phyloP scores from a whole-genome alignment of 2,797 vertebrate genomes.

The Menidia menidia region DNA sequence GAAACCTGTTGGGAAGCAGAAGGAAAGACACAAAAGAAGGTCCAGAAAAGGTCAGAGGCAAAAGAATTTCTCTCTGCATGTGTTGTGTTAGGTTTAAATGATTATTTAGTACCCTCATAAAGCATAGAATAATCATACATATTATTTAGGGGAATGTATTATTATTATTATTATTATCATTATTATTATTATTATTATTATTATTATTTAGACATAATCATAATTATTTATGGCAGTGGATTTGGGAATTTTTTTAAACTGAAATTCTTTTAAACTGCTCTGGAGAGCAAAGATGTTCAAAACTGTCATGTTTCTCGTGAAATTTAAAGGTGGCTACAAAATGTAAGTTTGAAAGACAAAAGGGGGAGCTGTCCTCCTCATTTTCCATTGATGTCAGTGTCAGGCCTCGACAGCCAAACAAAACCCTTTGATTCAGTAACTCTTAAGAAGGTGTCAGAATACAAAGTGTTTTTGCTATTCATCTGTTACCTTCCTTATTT shows the following conservation, averaged over 20 bases:
- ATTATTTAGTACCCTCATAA: not conserved
- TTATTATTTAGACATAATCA: not conserved
- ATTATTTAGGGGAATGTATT: not conserved
- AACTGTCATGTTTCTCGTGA: not conserved
- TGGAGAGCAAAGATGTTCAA: not conserved
- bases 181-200: not conserved
- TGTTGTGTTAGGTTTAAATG: not conserved
- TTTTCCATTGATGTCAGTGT: not conserved
- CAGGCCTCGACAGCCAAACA: not conserved
- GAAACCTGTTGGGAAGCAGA: slow-evolving; percentile 82
- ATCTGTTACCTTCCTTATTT: not conserved
- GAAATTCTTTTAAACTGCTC: not conserved
- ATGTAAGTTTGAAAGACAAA: not conserved
- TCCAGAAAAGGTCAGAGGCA: slow-evolving; percentile 1
- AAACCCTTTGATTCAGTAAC: not conserved
- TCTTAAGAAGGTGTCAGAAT: not conserved
- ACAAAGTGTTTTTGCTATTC: not conserved
- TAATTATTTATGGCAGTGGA: too few relatives aligned
- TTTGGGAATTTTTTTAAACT: not conserved
- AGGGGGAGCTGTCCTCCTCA: not conserved
- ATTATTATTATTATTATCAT: not conserved
- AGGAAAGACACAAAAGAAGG: not conserved
- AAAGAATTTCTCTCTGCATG: not conserved
- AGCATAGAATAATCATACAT: not conserved
- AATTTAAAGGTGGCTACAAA: slow-evolving; percentile 12